Evolutionary conservation across 2,113 vertebrate genomes (phyloP), one percentile per base, ranked within the genome.

Genomic region (Sterrhoptilus dennistouni): DNA sequence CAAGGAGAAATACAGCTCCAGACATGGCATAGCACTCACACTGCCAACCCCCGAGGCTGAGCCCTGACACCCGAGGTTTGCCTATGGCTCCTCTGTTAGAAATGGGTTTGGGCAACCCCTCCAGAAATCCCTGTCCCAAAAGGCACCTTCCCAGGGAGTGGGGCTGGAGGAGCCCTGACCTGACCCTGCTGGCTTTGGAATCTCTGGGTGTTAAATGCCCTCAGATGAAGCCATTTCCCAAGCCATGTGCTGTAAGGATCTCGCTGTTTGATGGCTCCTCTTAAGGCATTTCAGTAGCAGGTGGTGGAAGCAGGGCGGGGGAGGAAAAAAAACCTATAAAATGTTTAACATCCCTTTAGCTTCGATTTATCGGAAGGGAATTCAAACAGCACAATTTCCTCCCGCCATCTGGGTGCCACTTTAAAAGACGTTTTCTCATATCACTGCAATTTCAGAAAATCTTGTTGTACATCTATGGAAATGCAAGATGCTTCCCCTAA

Each of bases 341-440:
- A 83, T 54, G 68, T 90, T 95, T 95, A 95, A 66, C 86, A 83
- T 92, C 52, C 71, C 80, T 95, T 97, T 95, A 95, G 50, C 83
- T 90, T 90, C 93, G 20, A 75, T 83, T 95, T 96, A 89, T 95
- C 93, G 54, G 68, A 65, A 50, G 72, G 63, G 71, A 92, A 90
- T 83, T 95, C 83, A 66, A 95, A 93, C 80, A 90, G 80, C 79
- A 87, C 93, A 61, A 93, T 95, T 95, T 95, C 89, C 64, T 78
- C 74, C 76, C 12, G 36, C 94, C 96, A 97, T 95, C 95, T 97
- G 95, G 93, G 92, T 86, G 68, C 86, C 93, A 82, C 93, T 95
- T 96, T 92, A 82, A 89, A 89, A 94, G 89, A 84, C 74, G 35
- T 94, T 96, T 95, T 91, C 93, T 96, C 69, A 16, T 78, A 93